Conservation (phyloP, 2,113 vertebrate genomes). For the Tyrannus savana region DNA sequence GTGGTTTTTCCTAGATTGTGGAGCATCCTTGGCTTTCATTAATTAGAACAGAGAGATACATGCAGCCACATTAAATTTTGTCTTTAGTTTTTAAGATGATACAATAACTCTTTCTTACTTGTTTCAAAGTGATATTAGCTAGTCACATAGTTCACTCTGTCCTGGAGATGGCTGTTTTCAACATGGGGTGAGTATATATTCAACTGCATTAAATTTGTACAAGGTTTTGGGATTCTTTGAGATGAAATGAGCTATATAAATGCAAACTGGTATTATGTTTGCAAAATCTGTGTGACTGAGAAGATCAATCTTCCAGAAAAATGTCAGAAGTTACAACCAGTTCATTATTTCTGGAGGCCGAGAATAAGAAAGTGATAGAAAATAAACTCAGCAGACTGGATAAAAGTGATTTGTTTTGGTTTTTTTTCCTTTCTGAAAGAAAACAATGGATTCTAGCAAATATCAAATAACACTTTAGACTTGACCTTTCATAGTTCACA, state of each 20-base stretch:
- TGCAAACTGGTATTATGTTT: slow-evolving; percentile 46
- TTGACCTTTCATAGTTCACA: slow-evolving; percentile 26
- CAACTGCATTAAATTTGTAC: slow-evolving; percentile 23
- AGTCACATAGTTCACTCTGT: background rate
- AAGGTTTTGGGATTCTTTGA: slow-evolving; percentile 3
- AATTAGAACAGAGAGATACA: background rate
- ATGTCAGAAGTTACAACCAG: slow-evolving; percentile 40
- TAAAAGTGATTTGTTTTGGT: slow-evolving; percentile 27
- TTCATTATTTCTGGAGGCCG: slow-evolving; percentile 34
- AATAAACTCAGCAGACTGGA: slow-evolving; percentile 48
- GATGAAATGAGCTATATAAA: slow-evolving; percentile 59
- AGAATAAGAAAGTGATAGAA: slow-evolving; percentile 28
- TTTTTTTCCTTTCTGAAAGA: background rate
- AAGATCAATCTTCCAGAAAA: slow-evolving; percentile 59
- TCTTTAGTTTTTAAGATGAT: background rate
- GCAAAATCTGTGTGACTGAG: slow-evolving; percentile 22
- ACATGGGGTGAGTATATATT: background rate
- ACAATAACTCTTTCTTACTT: background rate
- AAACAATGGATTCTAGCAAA: background rate
- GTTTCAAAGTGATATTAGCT: background rate
- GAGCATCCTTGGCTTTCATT: background rate
- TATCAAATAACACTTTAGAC: slow-evolving; percentile 1
- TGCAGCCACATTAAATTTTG: background rate
- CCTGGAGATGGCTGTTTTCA: background rate
- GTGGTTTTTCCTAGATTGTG: background rate